Evolutionary conservation across 1,140 invertebrate genomes (phyloP), one percentile per base, ranked within the genome.

Genomic region (Microplitis demolitor): DNA sequence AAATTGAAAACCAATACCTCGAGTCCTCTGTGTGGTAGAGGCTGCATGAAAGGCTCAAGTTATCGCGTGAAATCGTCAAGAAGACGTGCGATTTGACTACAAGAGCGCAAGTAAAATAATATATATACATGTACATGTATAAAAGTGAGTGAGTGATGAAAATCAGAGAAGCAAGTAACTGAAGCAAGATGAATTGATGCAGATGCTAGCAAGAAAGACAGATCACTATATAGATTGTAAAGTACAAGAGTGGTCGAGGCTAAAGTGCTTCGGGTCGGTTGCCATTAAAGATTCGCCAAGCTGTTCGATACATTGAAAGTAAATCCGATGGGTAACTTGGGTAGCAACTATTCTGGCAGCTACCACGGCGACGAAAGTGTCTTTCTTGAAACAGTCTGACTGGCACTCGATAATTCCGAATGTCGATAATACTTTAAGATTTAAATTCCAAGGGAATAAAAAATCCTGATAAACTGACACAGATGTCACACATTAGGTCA

Each of bases 1-100:
- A 82, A 82, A 82, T 82, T 79, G 77, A 82, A 82, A 81, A 80
- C 79, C 80, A 80, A 82, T 81, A 81, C 74, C 69, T 8, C 60
- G 11, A 14, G 9, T 16, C 54, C 67, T 50, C 51, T 35, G 34
- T 67, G 3, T 8, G 3, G 11, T 34, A 14, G 13, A 34, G 37
- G 34, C 14, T 14, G 9, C 37, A 31, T 14, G 69, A 50, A 70
- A 62, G 58, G 16, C 58, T 58, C 33, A 70, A 70, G 69, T 70
- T 70, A 51, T 37, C 24, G 34, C 31, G 69, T 62, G 58, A 70
- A 70, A 68, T 68, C 53, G 54, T 11, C 34, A 24, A 60, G 54
- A 58, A 33, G 66, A 33, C 31, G 45, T 14, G 13, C 9, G 14
- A 45, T 45, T 11, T 45, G 5, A 24, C 24, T 24, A 24, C 24